These are phyloP conservation scores for Abrostola tripartita DNA, from an alignment of 2,888 invertebrate genomes.

Conservation along the genomic window DNA sequence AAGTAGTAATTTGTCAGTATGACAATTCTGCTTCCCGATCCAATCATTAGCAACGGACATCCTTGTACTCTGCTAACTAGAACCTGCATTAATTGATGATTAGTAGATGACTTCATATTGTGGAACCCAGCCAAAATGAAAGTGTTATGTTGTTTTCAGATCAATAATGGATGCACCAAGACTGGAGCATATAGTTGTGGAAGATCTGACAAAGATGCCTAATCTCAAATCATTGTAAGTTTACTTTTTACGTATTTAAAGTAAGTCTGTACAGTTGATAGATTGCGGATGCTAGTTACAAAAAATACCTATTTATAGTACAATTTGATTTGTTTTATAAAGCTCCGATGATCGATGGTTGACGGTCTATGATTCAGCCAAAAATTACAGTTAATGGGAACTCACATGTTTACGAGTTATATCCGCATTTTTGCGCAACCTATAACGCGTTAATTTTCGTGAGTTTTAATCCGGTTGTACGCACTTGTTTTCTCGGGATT, in stretches of 20 bases:
- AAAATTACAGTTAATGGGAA: neutral
- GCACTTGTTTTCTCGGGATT: no score
- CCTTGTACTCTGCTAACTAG: no score
- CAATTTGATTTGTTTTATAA: neutral
- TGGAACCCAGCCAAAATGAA: neutral
- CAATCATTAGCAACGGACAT: no score
- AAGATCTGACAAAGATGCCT: constrained; percentile 88
- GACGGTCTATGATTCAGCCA: neutral
- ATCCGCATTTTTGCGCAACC: neutral
- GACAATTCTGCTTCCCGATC: no score
- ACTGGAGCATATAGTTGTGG: constrained; percentile 87
- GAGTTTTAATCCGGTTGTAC: no score
- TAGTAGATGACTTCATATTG: neutral
- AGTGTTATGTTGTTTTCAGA: constrained; percentile 75
- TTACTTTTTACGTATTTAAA: constrained; percentile 1
- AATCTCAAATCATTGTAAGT: constrained; percentile 90
- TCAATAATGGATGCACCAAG: constrained; percentile 87
- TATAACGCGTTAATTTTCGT: no score
- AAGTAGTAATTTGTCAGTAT: no score
- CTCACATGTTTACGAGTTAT: neutral
- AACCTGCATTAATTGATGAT: no score
- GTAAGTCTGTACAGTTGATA: constrained; percentile 6
- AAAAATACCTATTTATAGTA: neutral
- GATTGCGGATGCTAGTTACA: neutral
- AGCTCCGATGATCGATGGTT: neutral